Evolutionary conservation across 2,888 invertebrate genomes (phyloP), one percentile per base, ranked within the genome.

Genomic region (Chrysomela aeneicollis): DNA sequence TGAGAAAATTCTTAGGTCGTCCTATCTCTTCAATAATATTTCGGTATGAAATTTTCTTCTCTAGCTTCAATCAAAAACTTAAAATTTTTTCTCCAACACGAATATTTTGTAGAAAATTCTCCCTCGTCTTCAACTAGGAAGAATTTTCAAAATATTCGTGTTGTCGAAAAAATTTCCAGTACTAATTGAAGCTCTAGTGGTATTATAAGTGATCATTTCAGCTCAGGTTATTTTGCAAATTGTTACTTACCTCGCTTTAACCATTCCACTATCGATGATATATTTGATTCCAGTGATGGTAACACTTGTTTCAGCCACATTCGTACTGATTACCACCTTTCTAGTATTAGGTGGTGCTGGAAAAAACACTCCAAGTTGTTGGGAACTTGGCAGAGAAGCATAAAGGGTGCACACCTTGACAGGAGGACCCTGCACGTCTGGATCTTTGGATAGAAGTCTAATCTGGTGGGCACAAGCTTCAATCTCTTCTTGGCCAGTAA

Each of bases 401-500:
- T 98, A 97, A 78, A 99, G 86, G 0, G 98, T 95, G 79, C 89
- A 92, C 9, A 95, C 92, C 73, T 88, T 87, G 54, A 97, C 84
- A 15, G 87, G 86, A 0, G 92, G 91, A 0, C 88, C 88, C 68
- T 86, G 84, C 1, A 86, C 84, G 61, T 85, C 84, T 63, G 86
- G 86, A 79, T 86, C 91, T 83, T 90, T 91, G 0, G 89, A 87
- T 69, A 92, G 87, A 76, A 89, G 86, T 72, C 90, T 86, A 47
- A 94, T 91, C 78, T 90, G 92, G 72, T 88, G 86, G 67, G 89
- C 90, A 70, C 92, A 87, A n/a, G 90, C 87, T 83, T 97, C 97
- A 70, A 98, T 97, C 87, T 98, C 97, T 82, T 98, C 97, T 84
- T 97, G 97, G 0, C 98, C 98, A 53, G 97, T 97, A 63, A 98